Evolutionary conservation across 2,888 invertebrate species (phyloP), one percentile per base, ranked within the genome.

Genomic region (Lasioglossum oenotherae): DNA sequence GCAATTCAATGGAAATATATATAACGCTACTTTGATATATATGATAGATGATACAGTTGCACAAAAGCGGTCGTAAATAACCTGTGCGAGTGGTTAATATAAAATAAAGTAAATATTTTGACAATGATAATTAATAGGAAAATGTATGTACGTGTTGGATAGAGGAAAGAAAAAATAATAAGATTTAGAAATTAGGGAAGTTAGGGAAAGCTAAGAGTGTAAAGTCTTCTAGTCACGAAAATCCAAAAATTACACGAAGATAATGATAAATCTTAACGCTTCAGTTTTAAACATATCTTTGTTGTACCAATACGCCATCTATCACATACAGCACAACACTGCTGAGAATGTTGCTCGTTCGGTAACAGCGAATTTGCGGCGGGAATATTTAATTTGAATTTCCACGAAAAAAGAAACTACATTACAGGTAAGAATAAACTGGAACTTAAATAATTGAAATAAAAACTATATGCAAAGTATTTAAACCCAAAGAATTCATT

Each of bases 271-370:
- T 57, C n/a, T n/a, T 57, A n/a, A 8, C 12, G 31, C 31, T 16
- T 41, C 12, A 19, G 27, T 80, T 72, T 73, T 31, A 77, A 77
- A 57, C 1, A 1, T 57, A n/a, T 12, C 4, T 4, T 1, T 5
- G 4, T 78, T 86, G 44, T 38, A 76, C 78, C 76, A 80, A 80
- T 76, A 73, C 86, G 86, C 80, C 87, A 86, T 49, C 86, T 87
- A 78, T 80, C 46, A 69, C 60, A 71, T 16, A 19, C 14, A 31
- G 23, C n/a, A 53, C 16, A 60, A 35, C 5, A 80, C 69, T 69
- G n/a, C 10, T 4, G 35, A n/a, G 35, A 27, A 49, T 35, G 2
- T 78, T 23, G 12, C 82, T 83, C 82, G 72, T 83, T 73, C 73
- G 87, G 75, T 87, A 87, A 86, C 23, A 14, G 6, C 16, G 49